Conservation (phyloP, 1,140 invertebrate genomes). For the Grapholita molesta region DNA sequence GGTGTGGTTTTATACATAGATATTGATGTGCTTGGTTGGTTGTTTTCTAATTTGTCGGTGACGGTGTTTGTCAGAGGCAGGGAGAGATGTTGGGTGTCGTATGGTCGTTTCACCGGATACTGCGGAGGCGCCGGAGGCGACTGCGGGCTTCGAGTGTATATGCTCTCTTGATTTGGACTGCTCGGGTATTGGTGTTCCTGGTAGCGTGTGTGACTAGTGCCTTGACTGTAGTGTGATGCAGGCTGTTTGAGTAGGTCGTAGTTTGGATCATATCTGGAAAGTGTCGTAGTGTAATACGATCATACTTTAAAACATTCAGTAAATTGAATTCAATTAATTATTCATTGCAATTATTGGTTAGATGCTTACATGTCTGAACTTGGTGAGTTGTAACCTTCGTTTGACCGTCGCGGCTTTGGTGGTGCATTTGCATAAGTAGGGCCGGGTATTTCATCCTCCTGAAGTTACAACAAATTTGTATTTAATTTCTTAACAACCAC, state of each 20-base stretch:
- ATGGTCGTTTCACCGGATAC: conserved; percentile 58
- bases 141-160: conserved; percentile 59
- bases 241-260: conserved; percentile 75
- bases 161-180: conserved; percentile 51
- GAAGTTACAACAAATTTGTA: conserved; percentile 19
- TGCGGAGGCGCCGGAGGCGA: conserved; percentile 44
- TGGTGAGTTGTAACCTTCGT: conserved; percentile 85
- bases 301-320: not conserved
- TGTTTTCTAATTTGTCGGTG: conserved; percentile 61
- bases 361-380: conserved; percentile 79
- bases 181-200: conserved; percentile 58
- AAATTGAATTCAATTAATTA: not conserved
- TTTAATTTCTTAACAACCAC: not conserved
- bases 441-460: conserved; percentile 66
- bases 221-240: conserved; percentile 70
- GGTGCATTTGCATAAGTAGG: conserved; percentile 94
- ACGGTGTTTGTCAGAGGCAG: conserved; percentile 65
- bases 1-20: conserved; percentile 54
- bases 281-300: conserved; percentile 27
- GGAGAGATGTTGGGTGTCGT: conserved; percentile 69
- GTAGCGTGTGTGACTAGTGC: conserved; percentile 59
- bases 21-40: conserved; percentile 45
- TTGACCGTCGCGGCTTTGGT: conserved; percentile 88
- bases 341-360: not conserved
- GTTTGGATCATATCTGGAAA: conserved; percentile 76